Conservation (phyloP, 2,797 vertebrate genomes). For the Pipistrellus pipistrellus region DNA sequence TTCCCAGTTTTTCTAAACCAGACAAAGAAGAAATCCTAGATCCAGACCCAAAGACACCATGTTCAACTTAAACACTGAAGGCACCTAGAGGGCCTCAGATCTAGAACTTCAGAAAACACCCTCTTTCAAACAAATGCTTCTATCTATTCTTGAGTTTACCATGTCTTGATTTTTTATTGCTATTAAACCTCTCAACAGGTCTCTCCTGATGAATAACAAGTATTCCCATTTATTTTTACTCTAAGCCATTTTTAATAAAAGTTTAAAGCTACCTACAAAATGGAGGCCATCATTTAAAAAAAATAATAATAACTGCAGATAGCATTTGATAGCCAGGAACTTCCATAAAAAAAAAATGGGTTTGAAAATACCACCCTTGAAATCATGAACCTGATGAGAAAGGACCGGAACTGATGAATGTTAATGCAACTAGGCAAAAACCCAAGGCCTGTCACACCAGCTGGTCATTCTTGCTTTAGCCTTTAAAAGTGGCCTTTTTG, state of each 20-base stretch:
- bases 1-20: neutral
- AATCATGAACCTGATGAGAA: conserved; percentile 36
- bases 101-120: conserved; percentile 16
- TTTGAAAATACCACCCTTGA: conserved; percentile 41
- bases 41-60: neutral
- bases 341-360: conserved; percentile 3
- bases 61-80: neutral
- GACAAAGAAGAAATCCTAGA: conserved; percentile 44
- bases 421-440: conserved; percentile 74
- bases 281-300: neutral
- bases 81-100: neutral
- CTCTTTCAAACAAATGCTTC: conserved; percentile 21
- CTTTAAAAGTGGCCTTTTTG: conserved; percentile 74
- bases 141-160: conserved; percentile 28
- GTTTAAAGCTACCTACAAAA: conserved; percentile 41
- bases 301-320: neutral
- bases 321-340: conserved; percentile 25
- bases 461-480: conserved; percentile 69
- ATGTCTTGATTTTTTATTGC: neutral
- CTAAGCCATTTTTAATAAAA: conserved; percentile 29
- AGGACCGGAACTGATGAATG: conserved; percentile 74
- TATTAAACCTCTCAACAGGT: neutral
- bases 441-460: conserved; percentile 75
- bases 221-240: conserved; percentile 22
- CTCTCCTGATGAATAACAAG: conserved; percentile 45